phyloP scores from a whole-genome alignment of 2,113 vertebrate species.

The Peromyscus polionotus region DNA sequence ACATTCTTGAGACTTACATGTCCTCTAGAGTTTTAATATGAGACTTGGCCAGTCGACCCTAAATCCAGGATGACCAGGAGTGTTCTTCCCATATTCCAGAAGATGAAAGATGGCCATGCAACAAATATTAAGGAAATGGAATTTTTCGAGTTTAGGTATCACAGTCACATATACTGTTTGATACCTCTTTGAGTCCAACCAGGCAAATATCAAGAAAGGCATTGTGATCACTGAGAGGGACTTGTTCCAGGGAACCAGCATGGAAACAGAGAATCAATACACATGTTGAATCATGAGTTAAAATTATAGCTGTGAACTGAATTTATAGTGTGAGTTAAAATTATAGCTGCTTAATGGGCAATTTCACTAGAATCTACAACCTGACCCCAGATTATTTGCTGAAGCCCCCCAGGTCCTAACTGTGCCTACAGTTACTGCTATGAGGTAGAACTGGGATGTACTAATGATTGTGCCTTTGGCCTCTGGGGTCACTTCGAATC shows the following conservation, averaged over 20 bases:
- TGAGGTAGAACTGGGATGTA: background rate
- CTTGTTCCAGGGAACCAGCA: background rate
- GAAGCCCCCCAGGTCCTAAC: background rate
- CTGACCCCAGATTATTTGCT: background rate
- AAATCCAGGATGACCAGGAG: background rate
- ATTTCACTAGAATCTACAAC: background rate
- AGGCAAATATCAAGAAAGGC: background rate
- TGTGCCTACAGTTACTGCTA: background rate
- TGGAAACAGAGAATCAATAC: background rate
- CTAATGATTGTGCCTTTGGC: background rate
- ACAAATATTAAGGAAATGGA: slow-evolving; percentile 26
- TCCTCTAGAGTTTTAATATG: background rate
- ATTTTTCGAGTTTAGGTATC: background rate
- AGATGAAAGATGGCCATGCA: background rate
- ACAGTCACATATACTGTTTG: background rate
- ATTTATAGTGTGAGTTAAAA: background rate
- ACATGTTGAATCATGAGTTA: background rate
- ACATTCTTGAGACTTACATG: background rate
- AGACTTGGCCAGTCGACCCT: background rate
- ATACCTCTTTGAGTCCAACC: background rate
- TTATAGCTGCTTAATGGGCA: background rate
- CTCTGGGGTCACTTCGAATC: background rate
- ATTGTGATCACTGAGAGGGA: background rate
- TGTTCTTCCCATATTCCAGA: background rate
- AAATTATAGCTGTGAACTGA: background rate